Percentiles rank a stretch among this genome's conserved stretches.
phyloP scores from a whole-genome alignment of 2,113 vertebrate species.

The Centrocercus urophasianus region DNA sequence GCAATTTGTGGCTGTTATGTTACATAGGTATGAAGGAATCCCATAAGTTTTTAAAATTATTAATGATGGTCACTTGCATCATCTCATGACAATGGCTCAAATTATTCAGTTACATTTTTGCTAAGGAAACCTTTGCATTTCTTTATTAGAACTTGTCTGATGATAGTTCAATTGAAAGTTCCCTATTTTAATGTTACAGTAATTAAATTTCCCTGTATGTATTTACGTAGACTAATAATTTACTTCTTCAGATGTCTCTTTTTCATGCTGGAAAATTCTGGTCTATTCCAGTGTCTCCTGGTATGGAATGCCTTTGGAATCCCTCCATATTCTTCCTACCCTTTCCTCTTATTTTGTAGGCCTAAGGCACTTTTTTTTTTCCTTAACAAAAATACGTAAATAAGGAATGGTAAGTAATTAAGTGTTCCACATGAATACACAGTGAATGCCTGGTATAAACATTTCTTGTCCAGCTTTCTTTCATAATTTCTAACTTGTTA shows the following conservation, averaged over 20 bases:
- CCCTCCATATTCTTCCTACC: background rate
- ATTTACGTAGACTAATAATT: background rate
- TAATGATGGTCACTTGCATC: background rate
- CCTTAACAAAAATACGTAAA: too few relatives aligned
- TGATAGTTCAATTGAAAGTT: background rate
- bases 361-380: background rate
- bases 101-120: background rate
- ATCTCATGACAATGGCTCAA: background rate
- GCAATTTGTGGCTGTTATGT: fast-evolving
- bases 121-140: background rate
- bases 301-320: background rate
- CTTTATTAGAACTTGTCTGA: background rate
- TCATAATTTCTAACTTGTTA: background rate
- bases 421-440: background rate
- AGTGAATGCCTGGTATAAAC: background rate
- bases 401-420: background rate
- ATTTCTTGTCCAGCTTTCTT: background rate
- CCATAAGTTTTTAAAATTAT: background rate
- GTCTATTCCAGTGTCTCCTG: background rate
- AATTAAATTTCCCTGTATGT: background rate
- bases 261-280: background rate
- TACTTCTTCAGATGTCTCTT: background rate
- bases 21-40: background rate
- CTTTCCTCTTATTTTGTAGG: background rate
- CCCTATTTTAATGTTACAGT: background rate